Percentiles rank a stretch among this genome's conserved stretches.
Evolutionary conservation across 2,113 vertebrate species (phyloP).

Genomic region (Rhinopomastus cyanomelas): DNA sequence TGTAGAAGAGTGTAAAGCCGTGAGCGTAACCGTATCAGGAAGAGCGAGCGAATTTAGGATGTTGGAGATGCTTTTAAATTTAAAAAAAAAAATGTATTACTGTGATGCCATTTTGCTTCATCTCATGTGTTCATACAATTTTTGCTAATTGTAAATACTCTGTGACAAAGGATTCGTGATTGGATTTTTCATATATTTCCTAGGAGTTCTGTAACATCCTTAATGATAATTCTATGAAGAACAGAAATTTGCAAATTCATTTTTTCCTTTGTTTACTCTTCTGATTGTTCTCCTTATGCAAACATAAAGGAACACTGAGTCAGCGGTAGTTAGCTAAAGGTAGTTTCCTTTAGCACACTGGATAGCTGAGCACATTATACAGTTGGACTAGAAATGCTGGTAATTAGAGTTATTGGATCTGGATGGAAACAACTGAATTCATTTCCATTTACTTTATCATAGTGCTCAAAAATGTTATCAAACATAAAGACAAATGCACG

Average conservation of each 20-base stretch:
- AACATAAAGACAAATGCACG: conserved; percentile 9
- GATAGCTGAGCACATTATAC: background rate
- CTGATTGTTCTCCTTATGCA: background rate
- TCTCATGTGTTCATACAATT: conserved; percentile 10
- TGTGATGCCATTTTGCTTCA: background rate
- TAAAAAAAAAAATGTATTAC: background rate
- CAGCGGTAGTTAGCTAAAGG: conserved; percentile 2
- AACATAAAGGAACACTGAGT: conserved; percentile 19
- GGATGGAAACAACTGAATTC: conserved; percentile 19
- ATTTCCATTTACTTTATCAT: background rate
- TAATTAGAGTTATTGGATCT: conserved; percentile 26
- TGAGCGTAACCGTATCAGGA: background rate
- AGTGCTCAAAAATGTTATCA: conserved; percentile 13
- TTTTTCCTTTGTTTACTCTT: conserved; percentile 41
- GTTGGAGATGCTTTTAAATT: background rate
- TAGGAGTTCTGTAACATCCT: background rate
- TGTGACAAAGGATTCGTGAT: conserved; percentile 5
- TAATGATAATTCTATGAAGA: background rate
- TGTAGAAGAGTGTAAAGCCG: background rate
- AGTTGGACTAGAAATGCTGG: conserved; percentile 2
- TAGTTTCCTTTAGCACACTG: background rate
- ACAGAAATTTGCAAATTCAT: conserved; percentile 16
- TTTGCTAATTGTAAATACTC: conserved; percentile 38
- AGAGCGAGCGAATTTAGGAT: background rate
- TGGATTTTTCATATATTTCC: conserved; percentile 39